Base-by-base conservation (phyloP, 2,113 vertebrate genomes). In the Lophura nycthemera region DNA sequence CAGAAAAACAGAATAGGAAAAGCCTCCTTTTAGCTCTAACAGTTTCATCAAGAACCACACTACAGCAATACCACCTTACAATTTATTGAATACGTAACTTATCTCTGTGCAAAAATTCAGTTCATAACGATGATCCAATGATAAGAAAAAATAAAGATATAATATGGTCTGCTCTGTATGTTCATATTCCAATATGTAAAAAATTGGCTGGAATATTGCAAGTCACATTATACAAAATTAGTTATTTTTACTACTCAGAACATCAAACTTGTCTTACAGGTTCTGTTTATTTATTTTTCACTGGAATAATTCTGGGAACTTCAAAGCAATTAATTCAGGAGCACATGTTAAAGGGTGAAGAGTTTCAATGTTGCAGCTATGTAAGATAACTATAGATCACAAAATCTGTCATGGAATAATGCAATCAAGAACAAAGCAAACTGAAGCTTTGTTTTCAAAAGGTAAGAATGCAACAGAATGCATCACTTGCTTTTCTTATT, bases 341-440 rank as follows among this genome's bases (percentile, higher is more conserved):
- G 92, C 87, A 59, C 86, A 92, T 65, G 93, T 92, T 75, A 95
- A 87, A 94, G 94, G 94, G 85, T 96, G 95, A 97, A 95, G 73
- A 90, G 91, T 97, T 96, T 97, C 89, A 88, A 5, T 95, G 96
- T 92, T 94, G 81, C 89, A 91, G 83, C 91, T 83, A 90, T 92
- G 95, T 94, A 97, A 94, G 93, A 94, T 95, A 97, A 97, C 92
- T 90, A 94, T 6, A 97, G 95, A 97, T 97, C 95, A 96, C 90
- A 96, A 96, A 97, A 95, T 95, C 92, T 96, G 95, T 95, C 96
- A 96, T 74, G 95, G 95, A 93, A 95, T 86, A 96, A 96, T 89
- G 84, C 88, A 94, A 38, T 61, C 21, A 86, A 90, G 90, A 96
- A 95, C 93, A 97, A 97, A 97, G 94, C 59, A 88, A 95, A 89